phyloP scores from a whole-genome alignment of 2,797 vertebrate genomes.

The Eospalax fontanierii region DNA sequence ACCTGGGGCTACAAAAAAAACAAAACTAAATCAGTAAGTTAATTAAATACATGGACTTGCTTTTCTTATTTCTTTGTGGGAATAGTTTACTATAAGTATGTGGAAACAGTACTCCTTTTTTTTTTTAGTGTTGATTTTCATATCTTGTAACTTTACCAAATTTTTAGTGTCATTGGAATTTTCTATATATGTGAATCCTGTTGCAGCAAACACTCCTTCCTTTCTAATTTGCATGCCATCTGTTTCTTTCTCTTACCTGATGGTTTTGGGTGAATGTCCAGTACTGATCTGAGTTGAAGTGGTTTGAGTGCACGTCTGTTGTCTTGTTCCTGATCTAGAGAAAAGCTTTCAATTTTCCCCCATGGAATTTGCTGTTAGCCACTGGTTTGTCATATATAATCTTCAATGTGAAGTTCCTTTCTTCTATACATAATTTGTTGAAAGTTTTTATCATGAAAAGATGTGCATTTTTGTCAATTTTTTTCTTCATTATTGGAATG shows the following conservation, averaged over 20 bases:
- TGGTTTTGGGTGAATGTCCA: not conserved
- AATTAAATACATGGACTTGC: not conserved
- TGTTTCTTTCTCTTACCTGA: not conserved
- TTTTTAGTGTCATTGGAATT: not conserved
- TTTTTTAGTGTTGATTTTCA: not conserved
- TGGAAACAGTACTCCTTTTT: not conserved
- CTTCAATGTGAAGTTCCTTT: not conserved
- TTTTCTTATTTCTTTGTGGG: not conserved
- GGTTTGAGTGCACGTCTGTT: not conserved
- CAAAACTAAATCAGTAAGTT: too few species aligned
- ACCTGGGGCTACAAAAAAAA: too few species aligned
- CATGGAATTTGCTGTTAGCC: not conserved
- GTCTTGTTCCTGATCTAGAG: not conserved
- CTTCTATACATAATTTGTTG: not conserved
- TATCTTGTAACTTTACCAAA: not conserved
- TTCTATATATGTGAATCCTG: not conserved
- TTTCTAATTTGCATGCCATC: not conserved
- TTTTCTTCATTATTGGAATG: not conserved
- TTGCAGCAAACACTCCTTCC: not conserved
- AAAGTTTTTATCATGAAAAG: not conserved
- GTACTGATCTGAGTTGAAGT: not conserved
- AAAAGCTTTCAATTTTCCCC: not conserved
- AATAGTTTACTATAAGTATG: not conserved
- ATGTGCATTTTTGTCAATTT: not conserved
- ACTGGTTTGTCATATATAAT: too few species aligned